Evolutionary conservation across 2,113 vertebrate genomes (phyloP), one percentile per base, ranked within the genome.

Genomic region (Camelus bactrianus): DNA sequence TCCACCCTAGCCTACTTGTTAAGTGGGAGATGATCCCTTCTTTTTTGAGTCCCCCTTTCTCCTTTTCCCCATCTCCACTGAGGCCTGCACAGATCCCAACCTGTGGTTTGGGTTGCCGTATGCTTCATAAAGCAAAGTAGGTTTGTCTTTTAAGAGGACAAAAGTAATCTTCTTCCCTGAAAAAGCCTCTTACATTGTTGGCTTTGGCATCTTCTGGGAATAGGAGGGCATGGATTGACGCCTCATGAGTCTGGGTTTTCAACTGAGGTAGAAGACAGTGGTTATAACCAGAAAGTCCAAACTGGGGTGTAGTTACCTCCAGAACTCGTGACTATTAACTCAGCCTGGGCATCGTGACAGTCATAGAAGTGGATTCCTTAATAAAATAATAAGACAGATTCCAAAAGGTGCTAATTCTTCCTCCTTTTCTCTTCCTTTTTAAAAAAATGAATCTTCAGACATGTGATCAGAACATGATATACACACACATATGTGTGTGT

Each of bases 41-140:
- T 28, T 70, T 54, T 50, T 32, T 35, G 10, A 85, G 56, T 35
- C 76, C 69, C 16, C 72, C 88, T 69, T 12, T 60, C 32, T 88
- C 52, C 48, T 80, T 3, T 20, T 4, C 32, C 35, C 46, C 2
- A 30, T 64, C 46, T 64, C 52, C 54, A 54, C 13, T 97, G 97
- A 98, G 91, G 95, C 96, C 89, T 56, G 94, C 73, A 89, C 94
- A 97, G 14, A 85, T 94, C 97, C 95, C 64, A 89, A 91, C 94
- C 96, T 98, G 96, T 97, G 83, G 91, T 96, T 98, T 92, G 96
- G 95, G 97, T 96, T 98, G 97, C 97, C 98, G 52, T 96, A 96
- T 96, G 97, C 97, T 96, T 98, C 97, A 97, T 96, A 98, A 72
- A 98, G n/a, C 35, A 95, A 97, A 91, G 9, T 10, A 0, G 87